phyloP scores from a whole-genome alignment of 2,113 vertebrate species.

The Sander lucioperca region DNA sequence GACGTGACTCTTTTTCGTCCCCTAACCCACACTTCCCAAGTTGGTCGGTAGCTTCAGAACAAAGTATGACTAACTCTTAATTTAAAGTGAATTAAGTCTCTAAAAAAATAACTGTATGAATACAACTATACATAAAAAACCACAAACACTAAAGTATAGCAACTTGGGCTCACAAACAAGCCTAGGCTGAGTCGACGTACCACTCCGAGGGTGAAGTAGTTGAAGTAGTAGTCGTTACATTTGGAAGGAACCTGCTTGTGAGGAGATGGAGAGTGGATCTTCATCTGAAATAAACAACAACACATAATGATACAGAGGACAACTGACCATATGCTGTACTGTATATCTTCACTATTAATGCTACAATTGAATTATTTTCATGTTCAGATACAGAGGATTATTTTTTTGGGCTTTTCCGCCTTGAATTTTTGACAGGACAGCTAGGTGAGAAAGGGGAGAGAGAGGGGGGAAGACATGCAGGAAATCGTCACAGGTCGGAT shows the following conservation, averaged over 20 bases:
- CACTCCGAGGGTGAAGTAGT: constrained; percentile 98
- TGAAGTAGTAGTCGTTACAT: constrained; percentile 99
- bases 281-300: constrained; percentile 88
- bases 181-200: constrained; percentile 82
- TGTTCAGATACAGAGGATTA: neutral
- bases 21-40: too few species aligned
- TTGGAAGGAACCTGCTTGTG: constrained; percentile 99
- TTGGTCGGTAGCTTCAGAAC: neutral
- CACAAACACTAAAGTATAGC: too few species aligned
- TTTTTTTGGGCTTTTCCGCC: too few species aligned
- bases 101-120: neutral
- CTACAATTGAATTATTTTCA: neutral
- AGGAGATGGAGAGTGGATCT: constrained; percentile 98
- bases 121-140: neutral
- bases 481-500: too few species aligned
- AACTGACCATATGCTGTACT: neutral
- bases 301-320: neutral
- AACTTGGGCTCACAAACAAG: neutral
- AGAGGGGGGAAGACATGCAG: too few species aligned
- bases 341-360: too few species aligned
- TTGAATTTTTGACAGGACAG: too few species aligned
- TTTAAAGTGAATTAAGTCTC: neutral
- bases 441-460: too few species aligned
- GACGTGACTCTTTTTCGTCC: too few species aligned
- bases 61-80: neutral